Percentiles rank a stretch among this genome's conserved stretches.
These are phyloP conservation scores for Nasonia longicornis DNA, from an alignment of 1,140 invertebrate species.

Conservation along the genomic window DNA sequence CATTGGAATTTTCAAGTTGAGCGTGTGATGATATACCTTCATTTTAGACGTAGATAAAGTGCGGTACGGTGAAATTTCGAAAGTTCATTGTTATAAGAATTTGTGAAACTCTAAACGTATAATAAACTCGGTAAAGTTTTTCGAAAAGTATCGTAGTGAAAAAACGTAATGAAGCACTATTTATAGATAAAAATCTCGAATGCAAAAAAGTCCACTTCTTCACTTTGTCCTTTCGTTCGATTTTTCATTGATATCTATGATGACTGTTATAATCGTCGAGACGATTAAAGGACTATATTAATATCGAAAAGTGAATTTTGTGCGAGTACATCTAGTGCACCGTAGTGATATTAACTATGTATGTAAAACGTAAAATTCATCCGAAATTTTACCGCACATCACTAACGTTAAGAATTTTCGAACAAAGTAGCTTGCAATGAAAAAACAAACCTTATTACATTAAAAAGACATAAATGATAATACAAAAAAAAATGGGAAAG, in stretches of 20 bases:
- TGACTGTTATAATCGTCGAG: too few relatives aligned
- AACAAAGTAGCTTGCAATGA: conserved; percentile 20
- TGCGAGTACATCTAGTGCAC: background rate
- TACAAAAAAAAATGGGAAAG: conserved; percentile 17
- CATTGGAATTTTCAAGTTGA: conserved; percentile 16
- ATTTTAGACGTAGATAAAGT: conserved; percentile 2
- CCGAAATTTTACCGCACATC: conserved; percentile 33
- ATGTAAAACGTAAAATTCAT: conserved; percentile 22
- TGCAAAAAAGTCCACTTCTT: background rate
- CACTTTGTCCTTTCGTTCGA: background rate
- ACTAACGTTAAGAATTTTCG: conserved; percentile 34
- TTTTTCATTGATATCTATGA: too few relatives aligned
- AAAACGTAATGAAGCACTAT: background rate
- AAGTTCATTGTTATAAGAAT: conserved; percentile 30
- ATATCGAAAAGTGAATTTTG: background rate
- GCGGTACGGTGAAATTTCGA: conserved; percentile 36
- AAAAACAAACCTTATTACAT: conserved; percentile 20
- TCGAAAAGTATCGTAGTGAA: background rate
- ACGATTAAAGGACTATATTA: background rate
- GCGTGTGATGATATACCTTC: background rate
- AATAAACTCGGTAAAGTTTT: background rate
- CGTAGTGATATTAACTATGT: background rate
- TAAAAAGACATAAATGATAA: conserved; percentile 7
- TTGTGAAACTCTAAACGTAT: conserved; percentile 11
- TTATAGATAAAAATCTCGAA: background rate